phyloP scores from a whole-genome alignment of 2,113 vertebrate genomes.

The rat (Rattus norvegicus) region GRCr8 NC_086032.1:66206501-66207000 shows the following conservation, averaged over 20 bases:
- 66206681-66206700: neutral
- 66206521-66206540: neutral
- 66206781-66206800: neutral
- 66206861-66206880: fast-evolving
- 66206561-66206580: neutral
- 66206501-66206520: neutral
- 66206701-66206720: neutral
- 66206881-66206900: neutral
- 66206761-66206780: neutral
- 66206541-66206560: neutral
- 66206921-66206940: conserved; percentile 1
- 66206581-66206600: neutral
- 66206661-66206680: neutral
- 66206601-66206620: neutral
- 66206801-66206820: neutral
- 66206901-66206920: neutral
- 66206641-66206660: neutral
- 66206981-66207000: neutral
- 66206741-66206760: neutral
- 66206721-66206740: neutral
- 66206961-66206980: neutral
- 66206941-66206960: neutral
- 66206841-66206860: neutral
- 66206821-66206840: neutral
- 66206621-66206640: neutral